Evolutionary conservation across 2,113 vertebrate genomes (phyloP), one percentile per base, ranked within the genome.

Genomic region (Micromys minutus): DNA sequence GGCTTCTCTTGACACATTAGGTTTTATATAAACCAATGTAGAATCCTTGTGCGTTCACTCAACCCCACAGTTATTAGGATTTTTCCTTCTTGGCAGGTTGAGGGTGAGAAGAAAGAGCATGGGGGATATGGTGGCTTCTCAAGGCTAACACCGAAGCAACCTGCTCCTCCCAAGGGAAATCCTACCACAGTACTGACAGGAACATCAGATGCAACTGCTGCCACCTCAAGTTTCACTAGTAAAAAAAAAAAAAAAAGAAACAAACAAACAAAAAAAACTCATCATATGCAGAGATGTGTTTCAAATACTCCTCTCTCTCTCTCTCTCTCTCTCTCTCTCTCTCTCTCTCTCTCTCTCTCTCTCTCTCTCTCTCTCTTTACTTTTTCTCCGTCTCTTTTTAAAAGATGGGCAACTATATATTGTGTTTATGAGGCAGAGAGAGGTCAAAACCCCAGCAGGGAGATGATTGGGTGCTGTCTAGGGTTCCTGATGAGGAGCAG

Each of bases 351-450:
- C n/a, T n/a, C n/a, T n/a, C n/a, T n/a, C n/a, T n/a, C n/a, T n/a
- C n/a, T n/a, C n/a, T n/a, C n/a, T 71, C 6, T 1, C 45, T 45
- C 13, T 10, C 31, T 13, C 26, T 24, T 45, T 45, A 3, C 22
- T 77, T 19, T 50, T 16, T 31, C 47, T 77, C 24, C n/a, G n/a
- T 61, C 6, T 5, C 5, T 71, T 71, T 39, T n/a, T n/a, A 19
- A 19, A 8, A 39, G 36, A 42, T 61, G 86, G 77, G 79, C 31
- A 72, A 31, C 26, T 22, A 31, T 95, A 75, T 97, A 97, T 97
- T 97, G 61, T 94, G 89, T 94, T 63, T 86, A 34, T 74, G 92
- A 96, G 80, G 80, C 75, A 87, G 75, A 59, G 47, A 55, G 55
- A 95, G n/a, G 61, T 22, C 79, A 90, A 89, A 93, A 81, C 47